Evolutionary conservation across 2,888 invertebrate genomes (phyloP), one percentile per base, ranked within the genome.

Genomic region (Vesta saturnalis): DNA sequence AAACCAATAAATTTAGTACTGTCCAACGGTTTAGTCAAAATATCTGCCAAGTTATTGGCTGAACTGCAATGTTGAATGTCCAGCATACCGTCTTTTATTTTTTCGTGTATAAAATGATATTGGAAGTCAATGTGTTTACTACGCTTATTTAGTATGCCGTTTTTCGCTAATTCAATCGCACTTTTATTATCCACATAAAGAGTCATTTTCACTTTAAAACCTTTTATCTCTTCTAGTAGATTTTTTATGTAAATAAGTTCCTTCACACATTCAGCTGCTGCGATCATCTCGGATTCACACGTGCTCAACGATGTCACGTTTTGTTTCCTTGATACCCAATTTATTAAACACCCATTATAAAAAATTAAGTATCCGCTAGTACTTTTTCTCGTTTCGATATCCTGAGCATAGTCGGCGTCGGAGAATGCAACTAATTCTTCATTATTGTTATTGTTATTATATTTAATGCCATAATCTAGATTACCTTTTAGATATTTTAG

Each of bases 31-130:
- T n/a, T n/a, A n/a, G n/a, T n/a, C n/a, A n/a, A n/a, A n/a, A n/a
- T n/a, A n/a, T 55, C 22, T n/a, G 55, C 57, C 15, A 57, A 23
- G 14, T 57, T 14, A 57, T 35, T 30, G 14, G 3, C 16, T 12
- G 57, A 30, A 0, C 16, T 57, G 15, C 23, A 30, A 35, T 57
- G 35, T 57, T 57, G 14, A 4, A 57, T 57, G 14, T 57, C 15
- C 14, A 57, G 6, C 2, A 10, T 30, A 0, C 57, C 57, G 15
- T 57, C 22, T 15, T 35, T 57, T 23, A 23, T 30, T 16, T 57
- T 57, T 18, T 57, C 57, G 15, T 57, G 23, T 16, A 57, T 16
- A 35, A 57, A 57, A 57, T 57, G 57, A 16, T 30, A 57, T 16
- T 18, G 1, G 1, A 57, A 23, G 18, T 57, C 57, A 12, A 57